Evolutionary conservation across 1,140 invertebrate species (phyloP).

Genomic region (Drosophila repletoides): DNA sequence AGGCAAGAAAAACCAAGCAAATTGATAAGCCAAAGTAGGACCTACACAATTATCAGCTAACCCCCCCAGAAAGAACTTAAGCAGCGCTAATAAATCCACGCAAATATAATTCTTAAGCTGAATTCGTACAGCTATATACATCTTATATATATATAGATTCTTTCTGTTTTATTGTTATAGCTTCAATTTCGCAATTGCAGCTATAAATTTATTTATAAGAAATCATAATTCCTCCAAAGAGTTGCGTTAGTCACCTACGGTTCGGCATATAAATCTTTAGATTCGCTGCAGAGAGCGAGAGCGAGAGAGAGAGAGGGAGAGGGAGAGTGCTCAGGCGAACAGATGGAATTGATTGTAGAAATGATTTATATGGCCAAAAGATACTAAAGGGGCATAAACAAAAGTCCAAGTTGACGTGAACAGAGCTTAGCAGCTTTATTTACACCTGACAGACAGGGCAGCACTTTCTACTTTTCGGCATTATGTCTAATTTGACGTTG

Average conservation of each 20-base stretch:
- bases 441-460: conserved; percentile 22
- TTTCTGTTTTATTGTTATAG: conserved; percentile 1
- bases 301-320: no score
- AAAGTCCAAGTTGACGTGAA: conserved; percentile 27
- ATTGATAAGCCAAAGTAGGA: no score
- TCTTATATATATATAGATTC: no score
- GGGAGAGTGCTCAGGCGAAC: no score
- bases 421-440: conserved; percentile 32
- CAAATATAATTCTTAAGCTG: background rate
- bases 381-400: conserved; percentile 19
- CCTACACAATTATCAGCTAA: conserved; percentile 10
- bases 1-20: no score
- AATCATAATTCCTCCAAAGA: background rate
- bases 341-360: conserved; percentile 17
- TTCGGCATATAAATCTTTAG: background rate
- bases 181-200: conserved; percentile 12
- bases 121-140: conserved; percentile 4
- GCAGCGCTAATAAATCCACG: background rate
- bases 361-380: conserved; percentile 36
- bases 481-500: conserved; percentile 41
- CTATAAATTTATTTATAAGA: background rate
- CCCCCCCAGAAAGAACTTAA: background rate
- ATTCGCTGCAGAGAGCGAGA: no score
- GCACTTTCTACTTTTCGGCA: conserved; percentile 38
- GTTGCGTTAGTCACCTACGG: background rate